phyloP scores from a whole-genome alignment of 2,888 invertebrate genomes.

The Tipula lateralis region DNA sequence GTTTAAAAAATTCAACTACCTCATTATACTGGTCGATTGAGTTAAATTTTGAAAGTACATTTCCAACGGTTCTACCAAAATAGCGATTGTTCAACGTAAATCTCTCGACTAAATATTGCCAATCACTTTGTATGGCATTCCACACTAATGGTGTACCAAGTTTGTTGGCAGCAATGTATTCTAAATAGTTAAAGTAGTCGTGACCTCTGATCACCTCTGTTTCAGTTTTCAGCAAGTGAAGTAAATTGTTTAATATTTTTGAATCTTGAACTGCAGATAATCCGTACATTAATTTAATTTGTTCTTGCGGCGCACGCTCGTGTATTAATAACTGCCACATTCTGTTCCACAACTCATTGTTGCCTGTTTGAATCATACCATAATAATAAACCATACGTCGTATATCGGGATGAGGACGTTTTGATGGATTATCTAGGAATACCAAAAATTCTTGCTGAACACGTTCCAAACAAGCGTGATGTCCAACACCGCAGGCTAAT shows the following conservation, averaged over 20 bases:
- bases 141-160: conserved; percentile 72
- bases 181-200: conserved; percentile 73
- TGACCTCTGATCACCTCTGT: conserved; percentile 67
- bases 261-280: conserved; percentile 64
- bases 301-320: conserved; percentile 76
- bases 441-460: conserved; percentile 55
- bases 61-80: conserved; percentile 69
- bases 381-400: conserved; percentile 61
- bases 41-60: conserved; percentile 63
- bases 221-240: conserved; percentile 69
- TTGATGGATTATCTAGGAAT: conserved; percentile 55
- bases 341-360: conserved; percentile 66
- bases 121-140: conserved; percentile 76
- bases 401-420: conserved; percentile 60
- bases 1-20: conserved; percentile 71
- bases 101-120: conserved; percentile 67
- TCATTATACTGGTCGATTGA: conserved; percentile 66
- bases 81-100: conserved; percentile 80
- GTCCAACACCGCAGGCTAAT: conserved; percentile 60
- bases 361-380: conserved; percentile 61
- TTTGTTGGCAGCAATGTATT: conserved; percentile 65
- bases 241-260: conserved; percentile 64
- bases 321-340: conserved; percentile 67
- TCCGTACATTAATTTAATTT: conserved; percentile 65
- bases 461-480: conserved; percentile 57